Conservation (phyloP, 2,888 invertebrate species). For the Stramonita haemastoma region DNA sequence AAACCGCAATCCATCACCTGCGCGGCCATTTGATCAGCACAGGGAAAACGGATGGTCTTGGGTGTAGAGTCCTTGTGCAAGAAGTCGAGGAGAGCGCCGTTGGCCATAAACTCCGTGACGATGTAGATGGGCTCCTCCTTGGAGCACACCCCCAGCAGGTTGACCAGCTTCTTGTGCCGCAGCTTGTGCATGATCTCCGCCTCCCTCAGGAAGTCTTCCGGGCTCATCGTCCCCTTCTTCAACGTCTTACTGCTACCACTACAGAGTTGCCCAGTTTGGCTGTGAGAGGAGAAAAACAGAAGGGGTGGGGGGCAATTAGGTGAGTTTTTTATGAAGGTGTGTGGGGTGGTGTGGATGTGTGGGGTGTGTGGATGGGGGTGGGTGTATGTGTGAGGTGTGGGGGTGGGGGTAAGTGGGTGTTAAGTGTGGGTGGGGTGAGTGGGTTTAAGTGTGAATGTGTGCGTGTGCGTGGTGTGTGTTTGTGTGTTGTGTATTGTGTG, state of each 20-base stretch:
- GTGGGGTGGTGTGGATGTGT: not conserved
- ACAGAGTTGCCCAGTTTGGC: constrained; percentile 94
- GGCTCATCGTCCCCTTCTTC: constrained; percentile 94
- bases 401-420: too few relatives aligned
- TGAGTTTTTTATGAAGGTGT: not conserved
- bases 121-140: constrained; percentile 92
- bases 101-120: constrained; percentile 94
- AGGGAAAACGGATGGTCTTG: constrained; percentile 86
- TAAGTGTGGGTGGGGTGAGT: too few relatives aligned
- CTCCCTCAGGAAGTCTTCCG: constrained; percentile 96
- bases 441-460: too few relatives aligned
- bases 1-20: constrained; percentile 81
- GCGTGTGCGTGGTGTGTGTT: too few relatives aligned
- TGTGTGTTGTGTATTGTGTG: too few relatives aligned
- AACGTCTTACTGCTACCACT: constrained; percentile 99
- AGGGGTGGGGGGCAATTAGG: not conserved
- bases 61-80: constrained; percentile 88
- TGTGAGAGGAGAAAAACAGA: constrained; percentile 52
- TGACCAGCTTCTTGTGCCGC: constrained; percentile 85
- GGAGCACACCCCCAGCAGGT: constrained; percentile 93
- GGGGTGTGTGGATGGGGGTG: too few relatives aligned
- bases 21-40: constrained; percentile 94
- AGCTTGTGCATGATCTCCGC: constrained; percentile 77
- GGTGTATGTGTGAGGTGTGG: too few relatives aligned
- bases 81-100: constrained; percentile 95